Evolutionary conservation across 2,888 invertebrate genomes (phyloP), one percentile per base, ranked within the genome.

Genomic region (Cephonodes hylas): DNA sequence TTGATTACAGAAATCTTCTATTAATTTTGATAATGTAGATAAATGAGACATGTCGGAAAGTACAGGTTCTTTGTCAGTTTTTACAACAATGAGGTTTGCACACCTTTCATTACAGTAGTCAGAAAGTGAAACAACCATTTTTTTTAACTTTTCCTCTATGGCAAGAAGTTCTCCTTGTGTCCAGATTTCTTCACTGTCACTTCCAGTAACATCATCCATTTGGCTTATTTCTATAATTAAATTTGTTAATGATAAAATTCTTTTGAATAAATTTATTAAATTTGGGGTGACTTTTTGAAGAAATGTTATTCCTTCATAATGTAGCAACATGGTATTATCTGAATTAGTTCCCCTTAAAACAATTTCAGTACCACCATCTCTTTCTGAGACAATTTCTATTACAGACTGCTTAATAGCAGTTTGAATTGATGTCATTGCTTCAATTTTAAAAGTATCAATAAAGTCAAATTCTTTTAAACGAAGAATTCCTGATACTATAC

Each of bases 91-190:
- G 61, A 99, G 93, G 85, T 97, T 97, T 63, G 97, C 97, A 87
- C 98, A 96, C 68, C 98, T 93, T 81, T 99, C 98, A 85, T 98
- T 97, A 72, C 98, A 97, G 81, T 96, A 97, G 88, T 98, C 97
- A 83, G 97, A 97, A 46, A 98, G 94, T n/a, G 96, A 95, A 44
- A 94, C 93, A 57, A 98, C 91, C 81, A 98, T 93, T 75, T 97
- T 96, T 66, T 94, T 94, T 58, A 99, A 88, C 83, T 96, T 96
- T 10, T 93, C 93, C 65, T 94, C 94, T 6, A 97, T 95, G 64
- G 94, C 93, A 60, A 85, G 84, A 72, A 96, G 93, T 77, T 98
- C 97, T 27, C 94, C 94, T 13, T 93, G 85, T 0, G 94, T 94
- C 71, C 98, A 93, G 80, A 96, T 94, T 63, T 95, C 94, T 77